Evolutionary conservation across 2,888 invertebrate species (phyloP).

Genomic region (Melipona bicolor): DNA sequence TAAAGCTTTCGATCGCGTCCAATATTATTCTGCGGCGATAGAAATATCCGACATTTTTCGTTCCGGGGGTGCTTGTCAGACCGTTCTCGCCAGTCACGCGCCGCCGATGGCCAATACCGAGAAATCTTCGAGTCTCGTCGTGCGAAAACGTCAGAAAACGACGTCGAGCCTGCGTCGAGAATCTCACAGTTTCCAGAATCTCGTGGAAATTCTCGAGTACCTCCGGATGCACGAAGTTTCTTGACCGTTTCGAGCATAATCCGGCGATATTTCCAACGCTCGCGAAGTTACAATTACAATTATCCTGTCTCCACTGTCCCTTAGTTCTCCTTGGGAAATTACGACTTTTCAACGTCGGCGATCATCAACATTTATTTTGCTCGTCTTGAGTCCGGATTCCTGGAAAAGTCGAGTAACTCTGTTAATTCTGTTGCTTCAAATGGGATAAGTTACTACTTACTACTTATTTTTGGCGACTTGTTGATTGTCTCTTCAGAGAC

Average conservation of each 20-base stretch:
- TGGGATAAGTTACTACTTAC: not conserved
- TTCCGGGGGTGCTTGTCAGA: not conserved
- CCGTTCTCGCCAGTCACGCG: not conserved
- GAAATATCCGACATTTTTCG: conserved; percentile 1
- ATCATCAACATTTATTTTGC: not conserved
- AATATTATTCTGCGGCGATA: conserved; percentile 4
- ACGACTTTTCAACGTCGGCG: not conserved
- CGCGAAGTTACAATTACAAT: not conserved
- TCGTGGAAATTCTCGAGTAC: not conserved
- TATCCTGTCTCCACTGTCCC: not conserved
- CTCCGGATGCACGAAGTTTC: not conserved
- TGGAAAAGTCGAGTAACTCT: not conserved
- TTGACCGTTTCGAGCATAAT: not conserved
- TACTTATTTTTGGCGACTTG: not conserved
- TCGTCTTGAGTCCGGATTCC: not conserved
- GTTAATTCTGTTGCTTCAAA: no score
- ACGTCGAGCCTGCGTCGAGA: not conserved
- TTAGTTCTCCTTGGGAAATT: conserved; percentile 57
- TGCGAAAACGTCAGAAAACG: not conserved
- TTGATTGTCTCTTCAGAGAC: no score
- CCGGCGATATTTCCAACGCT: not conserved
- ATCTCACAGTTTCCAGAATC: not conserved
- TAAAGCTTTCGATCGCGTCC: conserved; percentile 5
- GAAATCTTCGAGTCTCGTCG: not conserved
- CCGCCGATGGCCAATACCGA: no score